These are phyloP conservation scores for Dysidea cf. avara DNA, from an alignment of 37 sponge, comb jelly and placozoan genomes.

Conservation along the genomic window DNA sequence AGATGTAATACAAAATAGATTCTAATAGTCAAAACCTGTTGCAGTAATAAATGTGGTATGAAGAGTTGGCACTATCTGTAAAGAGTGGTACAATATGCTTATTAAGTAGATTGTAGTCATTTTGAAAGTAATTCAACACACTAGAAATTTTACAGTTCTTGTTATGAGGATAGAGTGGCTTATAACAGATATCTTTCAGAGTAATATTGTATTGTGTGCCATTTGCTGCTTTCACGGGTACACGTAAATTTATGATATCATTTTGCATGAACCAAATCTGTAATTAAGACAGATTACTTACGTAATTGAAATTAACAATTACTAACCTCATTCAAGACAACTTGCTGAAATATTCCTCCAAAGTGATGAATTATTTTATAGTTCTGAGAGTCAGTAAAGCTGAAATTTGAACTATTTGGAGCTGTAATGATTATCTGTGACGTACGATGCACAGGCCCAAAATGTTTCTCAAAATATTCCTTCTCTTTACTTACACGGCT, in stretches of 20 bases:
- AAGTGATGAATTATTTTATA: no score
- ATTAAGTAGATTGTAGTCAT: constrained; percentile 54
- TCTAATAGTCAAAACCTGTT: constrained; percentile 34
- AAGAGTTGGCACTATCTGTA: no score
- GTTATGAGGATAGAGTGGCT: constrained; percentile 75
- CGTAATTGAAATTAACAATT: no score
- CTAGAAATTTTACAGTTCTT: constrained; percentile 85
- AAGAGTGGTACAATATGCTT: no score
- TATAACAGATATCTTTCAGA: constrained; percentile 90
- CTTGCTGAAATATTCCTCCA: constrained; percentile 62
- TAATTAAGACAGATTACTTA: constrained; percentile 2
- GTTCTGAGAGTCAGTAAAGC: no score
- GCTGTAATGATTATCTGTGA: constrained; percentile 84
- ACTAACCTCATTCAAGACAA: constrained; percentile 67
- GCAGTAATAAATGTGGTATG: constrained; percentile 62
- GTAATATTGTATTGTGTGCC: constrained; percentile 48
- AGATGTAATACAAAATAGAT: neutral
- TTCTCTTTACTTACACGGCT: constrained; percentile 86
- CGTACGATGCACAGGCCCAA: constrained; percentile 92
- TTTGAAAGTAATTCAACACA: constrained; percentile 97
- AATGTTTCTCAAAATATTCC: constrained; percentile 91
- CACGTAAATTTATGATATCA: constrained; percentile 38
- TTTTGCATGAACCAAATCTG: constrained; percentile 64
- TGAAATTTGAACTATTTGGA: neutral
- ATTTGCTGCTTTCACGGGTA: constrained; percentile 12